Evolutionary conservation across 1,140 invertebrate species (phyloP).

Genomic region (Drosophila lacertosa): DNA sequence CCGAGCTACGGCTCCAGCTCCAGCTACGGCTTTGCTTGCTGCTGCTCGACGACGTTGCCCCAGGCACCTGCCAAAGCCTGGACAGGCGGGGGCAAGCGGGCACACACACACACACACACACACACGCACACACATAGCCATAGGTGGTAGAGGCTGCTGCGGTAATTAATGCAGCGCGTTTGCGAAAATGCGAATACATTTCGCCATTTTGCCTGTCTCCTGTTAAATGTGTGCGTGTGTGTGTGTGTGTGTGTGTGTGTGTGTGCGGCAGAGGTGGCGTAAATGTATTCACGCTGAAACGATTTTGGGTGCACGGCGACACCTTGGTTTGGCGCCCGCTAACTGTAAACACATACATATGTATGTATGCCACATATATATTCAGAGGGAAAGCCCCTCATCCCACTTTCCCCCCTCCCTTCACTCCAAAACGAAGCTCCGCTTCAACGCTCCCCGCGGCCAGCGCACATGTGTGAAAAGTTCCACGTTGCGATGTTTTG

Average conservation of each 20-base stretch:
- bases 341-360: constrained; percentile 79
- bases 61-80: constrained; percentile 53
- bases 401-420: not conserved
- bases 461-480: constrained; percentile 71
- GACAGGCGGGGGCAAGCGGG: not conserved
- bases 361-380: constrained; percentile 34
- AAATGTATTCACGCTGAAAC: constrained; percentile 81
- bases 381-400: constrained; percentile 12
- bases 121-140: constrained; percentile 32
- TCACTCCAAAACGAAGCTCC: not conserved
- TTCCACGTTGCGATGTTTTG: constrained; percentile 74
- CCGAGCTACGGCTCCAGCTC: constrained; percentile 46
- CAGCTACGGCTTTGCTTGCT: constrained; percentile 11
- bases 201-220: constrained; percentile 50
- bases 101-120: constrained; percentile 28
- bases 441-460: not conserved
- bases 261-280: constrained; percentile 27
- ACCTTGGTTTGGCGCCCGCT: constrained; percentile 81
- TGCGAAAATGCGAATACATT: constrained; percentile 82
- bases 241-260: not conserved
- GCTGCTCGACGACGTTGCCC: constrained; percentile 35
- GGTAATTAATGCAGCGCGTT: constrained; percentile 82
- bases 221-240: not conserved
- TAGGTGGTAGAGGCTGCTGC: constrained; percentile 65
- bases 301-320: constrained; percentile 79